These are phyloP conservation scores for Exephanes ischioxanthus DNA, from an alignment of 2,888 invertebrate genomes.

Conservation along the genomic window DNA sequence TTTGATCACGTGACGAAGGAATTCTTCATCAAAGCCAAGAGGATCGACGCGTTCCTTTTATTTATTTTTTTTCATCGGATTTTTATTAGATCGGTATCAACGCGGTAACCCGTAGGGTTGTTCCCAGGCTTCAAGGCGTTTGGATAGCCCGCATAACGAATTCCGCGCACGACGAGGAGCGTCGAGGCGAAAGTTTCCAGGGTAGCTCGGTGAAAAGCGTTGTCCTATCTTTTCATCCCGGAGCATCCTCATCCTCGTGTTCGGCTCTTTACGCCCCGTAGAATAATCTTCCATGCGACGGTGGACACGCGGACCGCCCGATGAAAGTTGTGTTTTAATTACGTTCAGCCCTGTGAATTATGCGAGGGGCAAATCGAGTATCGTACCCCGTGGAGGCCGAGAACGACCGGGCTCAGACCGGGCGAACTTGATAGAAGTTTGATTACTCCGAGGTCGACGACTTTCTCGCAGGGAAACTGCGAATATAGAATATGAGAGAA, in stretches of 20 bases:
- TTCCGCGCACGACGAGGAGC: slow-evolving; percentile 51
- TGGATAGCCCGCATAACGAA: slow-evolving; percentile 56
- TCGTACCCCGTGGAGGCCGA: not conserved
- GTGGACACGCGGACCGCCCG: slow-evolving; percentile 38
- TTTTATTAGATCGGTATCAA: slow-evolving; percentile 54
- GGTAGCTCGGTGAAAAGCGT: slow-evolving; percentile 12
- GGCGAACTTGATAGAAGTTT: slow-evolving; percentile 58
- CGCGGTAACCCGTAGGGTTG: slow-evolving; percentile 31
- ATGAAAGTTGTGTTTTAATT: slow-evolving; percentile 67
- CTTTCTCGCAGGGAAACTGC: slow-evolving; percentile 39
- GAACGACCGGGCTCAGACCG: not conserved
- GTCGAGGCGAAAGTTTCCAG: slow-evolving; percentile 43
- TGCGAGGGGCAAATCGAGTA: slow-evolving; percentile 57
- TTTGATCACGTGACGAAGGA: not conserved
- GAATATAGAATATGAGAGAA: slow-evolving; percentile 13
- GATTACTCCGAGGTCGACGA: slow-evolving; percentile 58
- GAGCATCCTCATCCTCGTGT: not conserved
- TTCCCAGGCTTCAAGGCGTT: slow-evolving; percentile 13
- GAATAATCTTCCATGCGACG: slow-evolving; percentile 56
- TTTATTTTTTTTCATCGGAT: slow-evolving; percentile 38
- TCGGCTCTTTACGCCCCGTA: not conserved
- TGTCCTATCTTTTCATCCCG: slow-evolving; percentile 12
- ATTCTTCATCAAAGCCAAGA: not conserved
- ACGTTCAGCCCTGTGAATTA: slow-evolving; percentile 65
- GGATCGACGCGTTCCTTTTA: not conserved